Percentiles rank a stretch among this genome's conserved stretches.
Conservation (phyloP, 2,797 vertebrate species). For the Rachycentron canadum region DNA sequence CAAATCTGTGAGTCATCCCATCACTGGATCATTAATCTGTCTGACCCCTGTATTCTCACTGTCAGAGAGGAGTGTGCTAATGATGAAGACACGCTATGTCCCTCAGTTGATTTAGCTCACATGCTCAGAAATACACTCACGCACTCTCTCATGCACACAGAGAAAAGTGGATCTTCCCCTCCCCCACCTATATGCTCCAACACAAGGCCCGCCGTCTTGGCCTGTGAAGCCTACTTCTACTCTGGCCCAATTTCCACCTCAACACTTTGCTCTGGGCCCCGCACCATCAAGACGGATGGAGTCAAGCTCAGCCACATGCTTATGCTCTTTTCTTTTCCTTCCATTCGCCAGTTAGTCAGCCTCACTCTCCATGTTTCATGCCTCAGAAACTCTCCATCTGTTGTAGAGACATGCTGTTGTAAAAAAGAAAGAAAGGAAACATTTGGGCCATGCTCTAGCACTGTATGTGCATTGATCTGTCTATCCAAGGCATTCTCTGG, state of each 20-base stretch:
- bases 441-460: constrained; percentile 54
- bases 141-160: constrained; percentile 28
- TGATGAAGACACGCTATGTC: constrained; percentile 57
- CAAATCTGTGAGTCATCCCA: constrained; percentile 77
- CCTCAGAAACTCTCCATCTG: constrained; percentile 80
- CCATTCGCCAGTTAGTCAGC: constrained; percentile 48
- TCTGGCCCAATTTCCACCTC: constrained; percentile 68
- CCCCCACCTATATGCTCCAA: constrained; percentile 59
- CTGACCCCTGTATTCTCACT: constrained; percentile 71
- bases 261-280: constrained; percentile 60
- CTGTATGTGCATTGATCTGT: constrained; percentile 55
- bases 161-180: constrained; percentile 47
- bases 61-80: constrained; percentile 65
- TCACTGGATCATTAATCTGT: constrained; percentile 75
- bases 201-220: constrained; percentile 43
- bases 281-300: constrained; percentile 63
- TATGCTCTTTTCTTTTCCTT: constrained; percentile 42
- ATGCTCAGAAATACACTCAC: constrained; percentile 21
- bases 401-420: constrained; percentile 54
- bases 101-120: constrained; percentile 52
- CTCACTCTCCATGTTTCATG: constrained; percentile 65
- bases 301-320: constrained; percentile 55
- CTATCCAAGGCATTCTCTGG: constrained; percentile 25
- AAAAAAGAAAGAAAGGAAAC: constrained; percentile 44
- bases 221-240: constrained; percentile 51